Conservation (phyloP, 2,888 invertebrate genomes). For the Kryphioiulus occultus region DNA sequence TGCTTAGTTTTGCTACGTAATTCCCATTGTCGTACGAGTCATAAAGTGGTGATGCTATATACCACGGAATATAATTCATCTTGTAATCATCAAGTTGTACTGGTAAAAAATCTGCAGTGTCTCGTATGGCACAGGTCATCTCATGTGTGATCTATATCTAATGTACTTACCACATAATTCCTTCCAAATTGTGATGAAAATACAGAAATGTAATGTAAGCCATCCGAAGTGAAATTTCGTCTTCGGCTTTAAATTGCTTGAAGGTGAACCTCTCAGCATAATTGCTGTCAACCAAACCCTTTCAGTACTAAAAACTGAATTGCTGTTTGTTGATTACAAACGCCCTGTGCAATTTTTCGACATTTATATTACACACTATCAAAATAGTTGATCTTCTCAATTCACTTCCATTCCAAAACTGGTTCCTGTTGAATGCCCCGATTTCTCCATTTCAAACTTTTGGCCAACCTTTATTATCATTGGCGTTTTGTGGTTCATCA, state of each 20-base stretch:
- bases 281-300: constrained; percentile 17
- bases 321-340: neutral
- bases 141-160: neutral
- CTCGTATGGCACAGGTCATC: neutral
- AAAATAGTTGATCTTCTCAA: neutral
- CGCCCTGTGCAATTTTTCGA: neutral
- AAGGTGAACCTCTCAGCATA: neutral
- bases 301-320: constrained; percentile 17
- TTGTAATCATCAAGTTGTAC: neutral
- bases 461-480: constrained; percentile 24
- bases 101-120: neutral
- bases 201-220: neutral
- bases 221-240: neutral
- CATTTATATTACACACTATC: constrained; percentile 3
- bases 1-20: neutral
- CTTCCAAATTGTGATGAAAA: neutral
- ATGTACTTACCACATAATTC: neutral
- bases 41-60: neutral
- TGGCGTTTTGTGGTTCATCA: neutral
- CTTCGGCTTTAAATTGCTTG: neutral
- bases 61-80: neutral
- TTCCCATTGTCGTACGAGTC: neutral
- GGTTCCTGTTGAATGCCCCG: constrained; percentile 8
- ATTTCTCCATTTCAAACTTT: neutral
- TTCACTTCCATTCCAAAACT: neutral